Evolutionary conservation across 2,797 vertebrate species (phyloP).

Genomic region (Channallabes apus): DNA sequence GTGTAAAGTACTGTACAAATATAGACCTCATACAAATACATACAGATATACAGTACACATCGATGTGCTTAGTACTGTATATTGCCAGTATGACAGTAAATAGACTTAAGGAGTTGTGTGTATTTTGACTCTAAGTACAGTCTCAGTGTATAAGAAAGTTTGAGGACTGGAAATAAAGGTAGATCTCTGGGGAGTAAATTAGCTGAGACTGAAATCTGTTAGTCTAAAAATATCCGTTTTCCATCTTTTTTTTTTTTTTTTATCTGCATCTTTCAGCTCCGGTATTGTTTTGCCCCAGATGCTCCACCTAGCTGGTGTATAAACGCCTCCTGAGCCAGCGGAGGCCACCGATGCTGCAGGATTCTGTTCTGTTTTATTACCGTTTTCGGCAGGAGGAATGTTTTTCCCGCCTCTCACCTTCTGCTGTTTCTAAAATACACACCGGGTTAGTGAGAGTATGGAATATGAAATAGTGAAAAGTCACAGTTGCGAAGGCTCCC

Average conservation of each 20-base stretch:
- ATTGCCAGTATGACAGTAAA: too few species aligned
- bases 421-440: not conserved
- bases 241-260: not conserved
- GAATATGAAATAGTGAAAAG: conserved; percentile 74
- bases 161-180: not conserved
- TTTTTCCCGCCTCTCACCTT: not conserved
- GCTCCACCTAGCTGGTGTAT: conserved; percentile 5
- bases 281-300: not conserved
- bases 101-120: not conserved
- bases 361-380: conserved; percentile 48
- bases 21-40: too few species aligned
- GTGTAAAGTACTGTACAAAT: too few species aligned
- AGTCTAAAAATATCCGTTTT: not conserved
- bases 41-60: too few species aligned
- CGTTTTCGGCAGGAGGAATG: not conserved
- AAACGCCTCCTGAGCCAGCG: conserved; percentile 24
- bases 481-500: conserved; percentile 55
- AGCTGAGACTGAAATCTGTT: not conserved
- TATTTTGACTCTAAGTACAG: not conserved
- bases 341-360: conserved; percentile 8
- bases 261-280: not conserved
- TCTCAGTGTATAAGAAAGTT: not conserved
- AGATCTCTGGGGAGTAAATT: conserved; percentile 1
- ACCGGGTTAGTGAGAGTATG: conserved; percentile 14
- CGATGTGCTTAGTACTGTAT: too few species aligned